Percentiles rank a stretch among this genome's conserved stretches.
Evolutionary conservation across 1,140 invertebrate genomes (phyloP).

Genomic region (Euura saliciscinereae): DNA sequence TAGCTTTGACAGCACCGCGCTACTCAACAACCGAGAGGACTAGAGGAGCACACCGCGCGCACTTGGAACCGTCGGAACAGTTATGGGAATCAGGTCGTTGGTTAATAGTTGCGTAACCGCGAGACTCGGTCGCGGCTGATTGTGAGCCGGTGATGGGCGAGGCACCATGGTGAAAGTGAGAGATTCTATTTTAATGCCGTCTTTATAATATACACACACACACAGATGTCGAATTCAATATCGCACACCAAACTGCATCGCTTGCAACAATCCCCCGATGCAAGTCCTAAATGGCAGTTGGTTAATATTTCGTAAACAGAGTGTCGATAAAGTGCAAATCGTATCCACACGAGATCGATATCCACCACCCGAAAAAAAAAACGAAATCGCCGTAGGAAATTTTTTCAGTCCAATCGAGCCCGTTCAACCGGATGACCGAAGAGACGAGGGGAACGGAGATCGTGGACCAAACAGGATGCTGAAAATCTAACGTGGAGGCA

Average conservation of each 20-base stretch:
- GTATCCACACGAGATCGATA: too few relatives aligned
- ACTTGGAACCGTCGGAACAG: conserved; percentile 26
- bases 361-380: too few relatives aligned
- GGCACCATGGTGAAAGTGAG: conserved; percentile 47
- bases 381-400: too few relatives aligned
- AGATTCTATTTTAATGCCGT: conserved; percentile 30
- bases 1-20: background rate
- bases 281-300: background rate
- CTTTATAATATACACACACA: background rate
- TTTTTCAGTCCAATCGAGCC: too few relatives aligned
- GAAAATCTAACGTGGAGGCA: conserved; percentile 39
- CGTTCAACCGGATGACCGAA: background rate
- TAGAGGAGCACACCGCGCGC: background rate
- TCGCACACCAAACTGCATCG: too few relatives aligned
- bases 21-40: background rate
- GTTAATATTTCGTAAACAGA: too few relatives aligned
- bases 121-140: background rate
- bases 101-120: conserved; percentile 32
- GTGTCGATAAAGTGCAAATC: too few relatives aligned
- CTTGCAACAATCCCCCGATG: background rate
- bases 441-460: background rate
- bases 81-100: conserved; percentile 50
- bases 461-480: conserved; percentile 34
- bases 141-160: conserved; percentile 36
- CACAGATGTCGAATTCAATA: too few relatives aligned